Evolutionary conservation across 35 echinoderm and acorn worm species (phyloP), one percentile per base, ranked within the genome.

Genomic region (Heliocidaris tuberculata): DNA sequence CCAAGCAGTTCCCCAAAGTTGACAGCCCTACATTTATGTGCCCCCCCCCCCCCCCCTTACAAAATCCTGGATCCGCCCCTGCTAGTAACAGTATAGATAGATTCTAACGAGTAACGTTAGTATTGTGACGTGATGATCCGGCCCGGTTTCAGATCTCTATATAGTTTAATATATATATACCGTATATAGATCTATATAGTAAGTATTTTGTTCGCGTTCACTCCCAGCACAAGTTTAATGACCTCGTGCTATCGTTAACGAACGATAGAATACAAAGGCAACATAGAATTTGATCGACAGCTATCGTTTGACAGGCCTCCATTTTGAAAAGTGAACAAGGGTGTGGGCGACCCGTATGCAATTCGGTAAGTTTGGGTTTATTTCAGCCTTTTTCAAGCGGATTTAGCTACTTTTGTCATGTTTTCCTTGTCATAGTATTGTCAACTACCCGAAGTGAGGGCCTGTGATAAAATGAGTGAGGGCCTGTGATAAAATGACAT

Each of bases 241-340:
- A 88, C 86, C 31, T 88, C 32, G 86, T 88, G 86, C 86, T 88
- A 88, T 88, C 86, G 86, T 31, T 31, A 5, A 7, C 10, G 30
- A 88, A 88, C 86, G 86, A 88, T 88, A 88, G 10, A 42, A 32
- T 32, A 32, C 31, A 32, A 88, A 88, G 47, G 21, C 86, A 11
- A 88, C 31, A 42, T 32, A 32, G 47, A 88, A 88, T 48, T 32
- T 42, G 31, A 88, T 48, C 86, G 47, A 32, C 31, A 32, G 31
- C 31, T 88, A 88, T 88, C 86, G 86, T 70, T 88, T 88, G 30
- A 42, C 31, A 42, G 13, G 86, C 30, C 86, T 88, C 86, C 86
- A 88, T 88, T 88, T 88, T 88, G 86, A 35, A 88, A 48, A 88
- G 9, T 88, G 86, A 88, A 88, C 86, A 88, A 88, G 86, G 86